Conservation (phyloP, 2,888 invertebrate genomes). For the Thelaira solivaga region DNA sequence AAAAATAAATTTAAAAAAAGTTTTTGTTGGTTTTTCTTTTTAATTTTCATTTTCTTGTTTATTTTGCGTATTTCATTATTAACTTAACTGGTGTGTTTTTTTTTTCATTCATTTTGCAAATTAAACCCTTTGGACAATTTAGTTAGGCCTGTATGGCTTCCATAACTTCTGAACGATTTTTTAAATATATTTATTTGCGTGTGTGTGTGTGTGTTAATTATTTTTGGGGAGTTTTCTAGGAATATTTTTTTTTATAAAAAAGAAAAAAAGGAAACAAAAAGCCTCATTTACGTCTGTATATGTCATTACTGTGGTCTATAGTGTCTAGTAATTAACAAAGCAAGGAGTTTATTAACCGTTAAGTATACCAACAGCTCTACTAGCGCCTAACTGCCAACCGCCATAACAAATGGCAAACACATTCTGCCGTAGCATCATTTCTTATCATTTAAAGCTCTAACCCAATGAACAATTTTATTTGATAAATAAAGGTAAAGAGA, state of each 20-base stretch:
- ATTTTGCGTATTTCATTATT: constrained; percentile 11
- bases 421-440: background rate
- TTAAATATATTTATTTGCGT: background rate
- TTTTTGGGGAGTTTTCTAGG: background rate
- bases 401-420: background rate
- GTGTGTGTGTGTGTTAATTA: background rate
- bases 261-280: background rate
- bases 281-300: constrained; percentile 23
- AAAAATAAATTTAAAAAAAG: too few species aligned
- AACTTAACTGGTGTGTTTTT: constrained; percentile 13
- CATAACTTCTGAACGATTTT: constrained; percentile 25
- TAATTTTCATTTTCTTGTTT: background rate
- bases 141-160: constrained; percentile 32
- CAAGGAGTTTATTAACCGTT: constrained; percentile 53
- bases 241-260: constrained; percentile 15
- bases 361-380: constrained; percentile 28
- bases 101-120: background rate
- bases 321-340: constrained; percentile 42
- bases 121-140: constrained; percentile 28
- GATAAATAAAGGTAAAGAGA: too few species aligned
- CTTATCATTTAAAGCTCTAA: too few species aligned
- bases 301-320: constrained; percentile 33
- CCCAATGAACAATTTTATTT: too few species aligned
- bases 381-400: background rate
- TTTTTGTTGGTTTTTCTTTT: too few species aligned